phyloP scores from a whole-genome alignment of 2,888 invertebrate species.

The Dilophus febrilis region DNA sequence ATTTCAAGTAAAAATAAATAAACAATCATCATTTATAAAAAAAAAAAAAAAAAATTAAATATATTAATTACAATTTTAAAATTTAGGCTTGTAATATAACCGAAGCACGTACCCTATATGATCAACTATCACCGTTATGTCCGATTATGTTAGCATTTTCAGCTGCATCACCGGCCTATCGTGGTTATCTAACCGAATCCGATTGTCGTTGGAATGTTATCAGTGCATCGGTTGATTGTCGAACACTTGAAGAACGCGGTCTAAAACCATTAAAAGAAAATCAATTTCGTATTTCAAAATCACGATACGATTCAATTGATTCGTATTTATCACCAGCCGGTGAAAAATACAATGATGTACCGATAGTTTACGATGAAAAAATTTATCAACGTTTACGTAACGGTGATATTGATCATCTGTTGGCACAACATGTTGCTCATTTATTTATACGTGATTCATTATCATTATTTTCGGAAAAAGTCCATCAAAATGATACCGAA shows the following conservation, averaged over 20 bases:
- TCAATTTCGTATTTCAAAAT: slow-evolving; percentile 77
- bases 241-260: slow-evolving; percentile 84
- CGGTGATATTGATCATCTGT: slow-evolving; percentile 79
- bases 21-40: too few species aligned
- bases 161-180: slow-evolving; percentile 88
- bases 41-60: not conserved
- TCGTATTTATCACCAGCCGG: slow-evolving; percentile 85
- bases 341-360: slow-evolving; percentile 86
- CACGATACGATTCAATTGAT: slow-evolving; percentile 94
- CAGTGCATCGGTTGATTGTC: slow-evolving; percentile 87
- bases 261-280: slow-evolving; percentile 49
- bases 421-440: slow-evolving; percentile 94
- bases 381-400: slow-evolving; percentile 68
- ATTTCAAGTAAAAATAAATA: slow-evolving; percentile 34
- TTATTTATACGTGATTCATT: slow-evolving; percentile 95
- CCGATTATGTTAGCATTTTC: slow-evolving; percentile 95
- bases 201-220: slow-evolving; percentile 99
- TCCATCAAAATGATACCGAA: slow-evolving; percentile 80
- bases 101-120: slow-evolving; percentile 91
- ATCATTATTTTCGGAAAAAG: slow-evolving; percentile 85
- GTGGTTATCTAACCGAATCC: slow-evolving; percentile 85
- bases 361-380: slow-evolving; percentile 66
- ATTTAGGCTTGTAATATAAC: slow-evolving; percentile 82
- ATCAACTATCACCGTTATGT: slow-evolving; percentile 90
- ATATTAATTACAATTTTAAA: not conserved